These are phyloP conservation scores for Anthopleura sola DNA, from an alignment of 64 coral and sea anemone species.

Conservation along the genomic window DNA sequence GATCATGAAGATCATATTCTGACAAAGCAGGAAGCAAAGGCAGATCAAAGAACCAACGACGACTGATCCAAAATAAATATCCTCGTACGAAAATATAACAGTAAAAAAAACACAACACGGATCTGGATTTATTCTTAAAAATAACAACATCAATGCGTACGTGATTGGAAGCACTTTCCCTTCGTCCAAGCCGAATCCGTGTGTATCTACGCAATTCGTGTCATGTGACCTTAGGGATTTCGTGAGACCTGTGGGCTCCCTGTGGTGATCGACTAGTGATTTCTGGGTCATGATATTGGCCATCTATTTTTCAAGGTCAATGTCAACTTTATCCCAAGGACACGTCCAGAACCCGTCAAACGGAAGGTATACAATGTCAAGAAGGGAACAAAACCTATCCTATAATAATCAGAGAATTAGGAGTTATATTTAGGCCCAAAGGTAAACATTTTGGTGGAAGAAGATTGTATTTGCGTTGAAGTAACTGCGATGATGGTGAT, in stretches of 20 bases:
- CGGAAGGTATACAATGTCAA: not conserved
- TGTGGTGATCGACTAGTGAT: not conserved
- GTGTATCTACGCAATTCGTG: not conserved
- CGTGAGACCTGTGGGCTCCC: not conserved
- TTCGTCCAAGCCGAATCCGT: not conserved
- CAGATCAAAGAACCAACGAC: not conserved
- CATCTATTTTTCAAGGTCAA: not conserved
- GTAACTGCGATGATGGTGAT: not conserved
- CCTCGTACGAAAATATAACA: not conserved
- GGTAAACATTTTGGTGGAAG: not conserved
- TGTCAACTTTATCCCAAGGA: not conserved
- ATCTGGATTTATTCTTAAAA: not conserved
- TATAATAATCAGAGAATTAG: not conserved
- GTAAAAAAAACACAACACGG: not conserved
- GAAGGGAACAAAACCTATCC: not conserved
- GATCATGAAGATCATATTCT: not conserved
- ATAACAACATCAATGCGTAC: not conserved
- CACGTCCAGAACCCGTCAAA: conserved; percentile 1
- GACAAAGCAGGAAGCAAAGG: not conserved
- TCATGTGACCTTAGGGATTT: not conserved
- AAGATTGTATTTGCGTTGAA: not conserved
- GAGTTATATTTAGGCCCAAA: not conserved
- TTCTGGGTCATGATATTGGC: not conserved
- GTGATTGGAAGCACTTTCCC: not conserved
- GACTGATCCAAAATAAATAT: not conserved